Conservation (phyloP, 2,797 vertebrate species). For the Hydrocynus forskahlii region DNA sequence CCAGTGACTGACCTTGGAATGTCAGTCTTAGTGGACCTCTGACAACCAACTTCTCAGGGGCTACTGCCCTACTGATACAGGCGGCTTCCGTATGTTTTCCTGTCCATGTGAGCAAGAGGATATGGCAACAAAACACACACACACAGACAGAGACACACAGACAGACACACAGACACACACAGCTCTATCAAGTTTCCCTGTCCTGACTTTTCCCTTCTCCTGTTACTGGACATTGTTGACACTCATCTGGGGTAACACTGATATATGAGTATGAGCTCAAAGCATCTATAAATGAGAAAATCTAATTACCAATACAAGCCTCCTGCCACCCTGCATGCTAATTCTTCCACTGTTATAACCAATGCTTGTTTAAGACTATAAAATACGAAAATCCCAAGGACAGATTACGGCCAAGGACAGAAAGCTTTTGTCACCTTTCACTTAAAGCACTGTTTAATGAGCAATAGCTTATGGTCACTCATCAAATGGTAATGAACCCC, state of each 20-base stretch:
- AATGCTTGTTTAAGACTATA: not conserved
- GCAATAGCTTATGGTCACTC: slow-evolving; percentile 32
- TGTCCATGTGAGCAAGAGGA: slow-evolving; percentile 24
- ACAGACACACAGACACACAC: too few species aligned
- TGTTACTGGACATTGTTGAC: slow-evolving; percentile 10
- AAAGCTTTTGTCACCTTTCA: slow-evolving; percentile 45
- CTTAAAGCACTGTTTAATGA: slow-evolving; percentile 29
- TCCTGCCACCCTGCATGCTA: not conserved
- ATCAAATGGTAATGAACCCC: slow-evolving; percentile 28
- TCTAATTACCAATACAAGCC: not conserved
- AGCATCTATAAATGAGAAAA: not conserved
- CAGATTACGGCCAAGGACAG: slow-evolving; percentile 28
- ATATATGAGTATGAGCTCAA: not conserved
- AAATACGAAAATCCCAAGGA: slow-evolving; percentile 28
- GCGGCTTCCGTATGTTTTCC: slow-evolving; percentile 33
- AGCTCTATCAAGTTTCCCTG: slow-evolving; percentile 7
- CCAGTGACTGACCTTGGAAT: slow-evolving; percentile 37
- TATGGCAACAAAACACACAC: slow-evolving; percentile 10
- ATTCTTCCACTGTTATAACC: not conserved
- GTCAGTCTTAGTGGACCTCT: slow-evolving; percentile 16
- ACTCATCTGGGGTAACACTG: slow-evolving; percentile 7
- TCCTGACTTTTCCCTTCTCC: slow-evolving; percentile 13
- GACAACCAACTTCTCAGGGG: slow-evolving; percentile 20
- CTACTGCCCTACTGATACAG: slow-evolving; percentile 20
- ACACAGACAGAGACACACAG: too few species aligned